phyloP scores from a whole-genome alignment of 2,888 invertebrate genomes.

The Dasysyrphus tricinctus region DNA sequence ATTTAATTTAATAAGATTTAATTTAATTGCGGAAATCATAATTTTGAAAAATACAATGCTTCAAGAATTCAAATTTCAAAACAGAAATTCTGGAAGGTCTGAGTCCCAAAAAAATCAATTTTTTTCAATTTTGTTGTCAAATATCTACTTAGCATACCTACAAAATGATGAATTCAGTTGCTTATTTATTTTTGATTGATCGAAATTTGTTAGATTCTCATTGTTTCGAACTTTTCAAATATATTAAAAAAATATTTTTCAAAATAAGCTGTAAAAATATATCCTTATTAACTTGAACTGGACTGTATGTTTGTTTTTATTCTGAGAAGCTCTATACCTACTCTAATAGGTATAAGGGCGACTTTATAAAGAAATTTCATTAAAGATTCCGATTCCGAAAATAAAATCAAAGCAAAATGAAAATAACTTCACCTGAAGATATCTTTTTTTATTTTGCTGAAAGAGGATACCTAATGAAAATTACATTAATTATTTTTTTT shows the following conservation, averaged over 20 bases:
- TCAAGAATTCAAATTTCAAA: too few species aligned
- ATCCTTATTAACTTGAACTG: not conserved
- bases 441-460: not conserved
- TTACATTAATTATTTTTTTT: not conserved
- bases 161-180: too few species aligned
- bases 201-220: too few species aligned
- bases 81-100: too few species aligned
- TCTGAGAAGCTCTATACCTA: constrained; percentile 15
- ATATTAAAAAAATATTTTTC: not conserved
- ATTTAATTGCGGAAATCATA: too few species aligned
- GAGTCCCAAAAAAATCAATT: too few species aligned
- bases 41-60: too few species aligned
- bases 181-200: too few species aligned
- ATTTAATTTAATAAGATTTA: too few species aligned
- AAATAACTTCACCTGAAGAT: constrained; percentile 33
- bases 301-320: constrained; percentile 5
- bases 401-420: constrained; percentile 31
- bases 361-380: constrained; percentile 61
- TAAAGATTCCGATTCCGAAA: constrained; percentile 42
- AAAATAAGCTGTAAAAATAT: not conserved
- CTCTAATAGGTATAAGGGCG: constrained; percentile 56
- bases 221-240: too few species aligned
- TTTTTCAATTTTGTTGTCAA: too few species aligned
- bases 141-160: too few species aligned
- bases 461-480: constrained; percentile 54